Conservation (phyloP, 2,113 vertebrate genomes). For the Meles meles region DNA sequence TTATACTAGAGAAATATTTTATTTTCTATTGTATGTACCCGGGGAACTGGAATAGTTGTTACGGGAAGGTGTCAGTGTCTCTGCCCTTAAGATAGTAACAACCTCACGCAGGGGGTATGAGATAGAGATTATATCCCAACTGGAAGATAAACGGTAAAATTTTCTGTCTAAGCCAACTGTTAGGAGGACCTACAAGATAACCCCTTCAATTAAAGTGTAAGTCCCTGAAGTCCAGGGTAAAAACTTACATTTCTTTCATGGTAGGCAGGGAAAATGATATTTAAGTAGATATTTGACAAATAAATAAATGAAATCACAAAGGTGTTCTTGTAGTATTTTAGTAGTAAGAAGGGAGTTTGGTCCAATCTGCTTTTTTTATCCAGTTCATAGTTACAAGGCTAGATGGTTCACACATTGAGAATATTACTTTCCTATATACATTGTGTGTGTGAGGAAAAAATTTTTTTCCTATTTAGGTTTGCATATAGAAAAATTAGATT, state of each 20-base stretch:
- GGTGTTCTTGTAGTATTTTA: background rate
- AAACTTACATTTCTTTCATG: slow-evolving; percentile 4
- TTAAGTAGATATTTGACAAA: background rate
- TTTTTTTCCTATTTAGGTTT: slow-evolving; percentile 33
- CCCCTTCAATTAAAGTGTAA: background rate
- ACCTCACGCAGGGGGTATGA: background rate
- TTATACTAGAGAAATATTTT: background rate
- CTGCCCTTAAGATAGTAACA: background rate
- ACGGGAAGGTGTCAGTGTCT: background rate
- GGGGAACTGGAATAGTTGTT: background rate
- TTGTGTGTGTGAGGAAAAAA: background rate
- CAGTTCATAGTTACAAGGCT: background rate
- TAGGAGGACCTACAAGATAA: background rate
- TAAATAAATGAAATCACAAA: background rate
- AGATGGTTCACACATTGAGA: background rate
- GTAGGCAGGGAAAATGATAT: background rate
- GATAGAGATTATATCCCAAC: background rate
- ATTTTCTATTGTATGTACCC: background rate
- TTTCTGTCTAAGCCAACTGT: background rate
- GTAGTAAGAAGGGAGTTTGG: background rate
- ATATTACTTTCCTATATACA: background rate
- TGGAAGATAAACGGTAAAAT: slow-evolving; percentile 23
- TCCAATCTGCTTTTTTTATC: background rate
- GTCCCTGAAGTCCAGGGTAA: background rate
- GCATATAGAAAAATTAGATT: background rate